Evolutionary conservation across 1,140 invertebrate species (phyloP), one percentile per base, ranked within the genome.

Genomic region (Hyles euphorbiae): DNA sequence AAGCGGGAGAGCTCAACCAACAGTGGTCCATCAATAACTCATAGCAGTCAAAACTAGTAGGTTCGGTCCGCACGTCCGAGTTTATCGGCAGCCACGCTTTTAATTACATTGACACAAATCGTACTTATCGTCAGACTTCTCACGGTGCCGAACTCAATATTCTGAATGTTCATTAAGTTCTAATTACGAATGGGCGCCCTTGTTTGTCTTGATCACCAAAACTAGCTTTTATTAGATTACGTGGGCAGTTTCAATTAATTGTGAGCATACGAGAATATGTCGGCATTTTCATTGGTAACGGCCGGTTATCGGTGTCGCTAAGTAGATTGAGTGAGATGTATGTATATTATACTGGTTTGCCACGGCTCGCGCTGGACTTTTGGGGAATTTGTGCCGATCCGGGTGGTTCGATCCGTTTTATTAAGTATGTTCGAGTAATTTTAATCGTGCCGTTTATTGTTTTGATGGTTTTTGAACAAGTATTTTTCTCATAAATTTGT

Each of bases 161-260:
- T 80, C 78, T 56, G 71, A 82, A 81, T 85, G 83, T 87, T 88
- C 86, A 88, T 88, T 88, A 88, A 80, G 77, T 81, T 84, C 83
- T 88, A 87, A 88, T 87, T 88, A 88, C 83, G 79, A 83, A 83
- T 88, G 85, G 76, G 68, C 80, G 81, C 83, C 76, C 85, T 84
- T 88, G 86, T 88, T 88, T 86, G 86, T 88, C 83, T 83, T 78
- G 78, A 75, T 79, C 83, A 78, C 76, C 69, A 78, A 80, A 84
- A 85, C 79, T 85, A 81, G 80, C 83, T 88, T 85, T 86, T 86
- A 88, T 88, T 88, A 84, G 85, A 88, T 88, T 85, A 88, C 85
- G 85, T 88, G 85, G 85, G 82, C 73, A 85, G 85, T 88, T 87
- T 87, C 79, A 84, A 87, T 87, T 88, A 87, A 87, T 85, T 81